Evolutionary conservation across 1,140 invertebrate genomes (phyloP), one percentile per base, ranked within the genome.

Genomic region (Paramacrobiotus metropolitanus): DNA sequence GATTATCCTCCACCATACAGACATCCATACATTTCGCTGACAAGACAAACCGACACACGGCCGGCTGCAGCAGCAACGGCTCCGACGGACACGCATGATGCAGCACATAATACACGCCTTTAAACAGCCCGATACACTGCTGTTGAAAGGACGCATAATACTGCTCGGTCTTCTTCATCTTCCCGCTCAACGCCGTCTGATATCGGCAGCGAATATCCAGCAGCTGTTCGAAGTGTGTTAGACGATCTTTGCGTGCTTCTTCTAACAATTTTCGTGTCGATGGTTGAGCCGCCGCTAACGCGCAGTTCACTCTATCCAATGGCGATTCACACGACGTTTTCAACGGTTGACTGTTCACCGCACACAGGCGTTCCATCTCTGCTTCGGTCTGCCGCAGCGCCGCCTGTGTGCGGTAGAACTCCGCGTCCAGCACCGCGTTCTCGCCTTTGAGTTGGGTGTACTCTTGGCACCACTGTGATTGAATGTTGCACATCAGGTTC

Each of bases 351-450:
- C n/a, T 40, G n/a, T 9, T 40, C n/a, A 9, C n/a, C 34, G 9
- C 34, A 9, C 9, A 9, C 9, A n/a, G 9, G 9, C n/a, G 9
- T n/a, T 40, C n/a, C 9, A n/a, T 40, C 9, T 55, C 48, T 4
- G 48, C 28, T 20, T 55, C 48, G 15, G 24, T 15, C 24, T 55
- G 48, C 24, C 48, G 48, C 4, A 55, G 15, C 15, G 48, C 48
- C 4, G 48, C 48, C 24, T 55, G 48, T 15, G 48, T 55, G 24
- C 48, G 48, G 48, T 55, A 55, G 48, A 20, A 55, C 24, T 55
- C 48, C 15, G 48, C 48, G 24, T 55, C 48, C 24, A 55, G 24
- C 4, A 55, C 48, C 4, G 48, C 48, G 24, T 55, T 55, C 48
- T 55, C 48, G 24, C 48, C 48, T 20, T 24, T 15, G 24, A 55